A percentile compares a stretch with the other conserved stretches of the same genome.
Conservation (phyloP, 2,888 invertebrate species). For the Pocota personata region DNA sequence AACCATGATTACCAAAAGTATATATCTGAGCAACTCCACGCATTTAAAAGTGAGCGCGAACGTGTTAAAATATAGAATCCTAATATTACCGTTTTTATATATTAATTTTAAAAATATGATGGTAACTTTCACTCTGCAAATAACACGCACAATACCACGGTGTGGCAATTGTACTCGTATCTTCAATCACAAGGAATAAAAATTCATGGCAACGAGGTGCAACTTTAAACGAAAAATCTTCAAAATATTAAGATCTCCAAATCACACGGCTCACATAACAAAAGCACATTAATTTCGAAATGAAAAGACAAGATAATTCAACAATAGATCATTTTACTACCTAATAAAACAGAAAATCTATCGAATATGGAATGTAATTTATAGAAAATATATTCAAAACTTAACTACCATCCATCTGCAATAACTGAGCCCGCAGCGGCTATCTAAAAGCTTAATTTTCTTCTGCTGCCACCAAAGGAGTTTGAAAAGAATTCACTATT, state of each 20-base stretch:
- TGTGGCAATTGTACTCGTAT: no score
- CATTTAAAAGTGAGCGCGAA: no score
- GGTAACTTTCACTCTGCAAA: no score
- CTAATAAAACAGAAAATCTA: slow-evolving; percentile 4
- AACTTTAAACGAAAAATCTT: no score
- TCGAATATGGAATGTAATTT: slow-evolving; percentile 1
- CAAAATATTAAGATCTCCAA: not conserved
- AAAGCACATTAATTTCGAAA: not conserved
- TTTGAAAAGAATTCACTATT: slow-evolving; percentile 11
- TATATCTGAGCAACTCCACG: no score
- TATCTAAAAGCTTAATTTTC: slow-evolving; percentile 45
- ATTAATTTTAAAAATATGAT: no score
- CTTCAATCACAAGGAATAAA: no score
- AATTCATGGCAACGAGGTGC: no score
- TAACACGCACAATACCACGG: no score
- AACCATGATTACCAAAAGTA: no score
- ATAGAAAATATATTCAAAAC: slow-evolving; percentile 50
- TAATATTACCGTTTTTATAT: no score
- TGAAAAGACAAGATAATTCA: not conserved
- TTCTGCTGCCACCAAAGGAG: slow-evolving; percentile 49
- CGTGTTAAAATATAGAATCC: no score
- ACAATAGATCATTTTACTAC: slow-evolving; percentile 28
- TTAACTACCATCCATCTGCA: slow-evolving; percentile 37
- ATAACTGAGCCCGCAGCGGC: slow-evolving; percentile 40
- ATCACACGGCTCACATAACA: not conserved